phyloP scores from a whole-genome alignment of 2,797 vertebrate species.

The Eremophila alpestris region DNA sequence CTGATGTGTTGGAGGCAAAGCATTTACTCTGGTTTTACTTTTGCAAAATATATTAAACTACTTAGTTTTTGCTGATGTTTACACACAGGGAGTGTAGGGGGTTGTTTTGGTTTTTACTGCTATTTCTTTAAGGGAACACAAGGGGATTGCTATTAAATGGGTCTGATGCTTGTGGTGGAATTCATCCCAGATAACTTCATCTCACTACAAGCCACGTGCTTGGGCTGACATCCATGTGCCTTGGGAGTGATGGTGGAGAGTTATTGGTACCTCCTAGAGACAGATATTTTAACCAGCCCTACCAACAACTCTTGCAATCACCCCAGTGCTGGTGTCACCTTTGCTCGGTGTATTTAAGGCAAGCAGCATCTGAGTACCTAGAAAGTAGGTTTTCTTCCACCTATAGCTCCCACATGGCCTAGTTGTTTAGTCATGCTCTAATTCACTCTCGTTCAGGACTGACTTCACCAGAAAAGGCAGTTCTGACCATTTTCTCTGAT shows the following conservation, averaged over 20 bases:
- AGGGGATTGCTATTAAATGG: background rate
- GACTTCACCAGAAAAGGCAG: background rate
- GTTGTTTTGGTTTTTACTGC: background rate
- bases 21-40: slow-evolving; percentile 45
- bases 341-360: background rate
- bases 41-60: slow-evolving; percentile 28
- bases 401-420: background rate
- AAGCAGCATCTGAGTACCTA: slow-evolving; percentile 10
- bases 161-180: background rate
- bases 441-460: background rate
- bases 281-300: background rate
- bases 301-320: background rate
- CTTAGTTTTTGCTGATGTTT: slow-evolving; percentile 44
- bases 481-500: slow-evolving; percentile 12
- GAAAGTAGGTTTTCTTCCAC: slow-evolving; percentile 55
- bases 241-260: background rate
- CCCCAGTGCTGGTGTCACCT: background rate
- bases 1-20: slow-evolving; percentile 62
- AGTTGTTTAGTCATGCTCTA: slow-evolving; percentile 59
- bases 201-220: background rate
- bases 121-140: background rate
- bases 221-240: background rate
- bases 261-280: background rate
- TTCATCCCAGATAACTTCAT: slow-evolving; percentile 30
- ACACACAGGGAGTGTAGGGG: background rate